Evolutionary conservation across 2,888 invertebrate species (phyloP).

Genomic region (Eupithecia centaureata): DNA sequence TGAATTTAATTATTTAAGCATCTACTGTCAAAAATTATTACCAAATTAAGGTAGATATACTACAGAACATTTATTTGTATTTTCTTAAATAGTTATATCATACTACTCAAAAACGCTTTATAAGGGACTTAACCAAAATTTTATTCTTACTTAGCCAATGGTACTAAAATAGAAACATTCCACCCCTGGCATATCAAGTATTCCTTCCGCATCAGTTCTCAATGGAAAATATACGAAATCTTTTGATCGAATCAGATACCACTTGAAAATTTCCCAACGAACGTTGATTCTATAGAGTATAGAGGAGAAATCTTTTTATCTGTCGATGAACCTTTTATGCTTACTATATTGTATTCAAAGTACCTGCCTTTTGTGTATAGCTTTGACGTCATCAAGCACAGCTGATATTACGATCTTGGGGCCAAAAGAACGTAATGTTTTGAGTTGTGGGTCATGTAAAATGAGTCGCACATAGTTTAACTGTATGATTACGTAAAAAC

Average conservation of each 20-base stretch:
- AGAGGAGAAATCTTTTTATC: conserved; percentile 32
- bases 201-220: conserved; percentile 53
- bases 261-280: conserved; percentile 44
- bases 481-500: too few relatives aligned
- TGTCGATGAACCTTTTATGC: neutral
- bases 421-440: too few relatives aligned
- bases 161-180: neutral
- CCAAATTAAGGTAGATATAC: too few relatives aligned
- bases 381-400: neutral
- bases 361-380: conserved; percentile 15
- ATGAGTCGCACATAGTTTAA: neutral
- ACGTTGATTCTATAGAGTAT: conserved; percentile 43
- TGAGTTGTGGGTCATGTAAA: neutral
- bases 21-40: too few relatives aligned
- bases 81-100: too few relatives aligned
- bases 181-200: conserved; percentile 30
- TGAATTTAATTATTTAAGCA: too few relatives aligned
- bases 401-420: neutral
- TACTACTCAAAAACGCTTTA: neutral
- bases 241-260: conserved; percentile 46
- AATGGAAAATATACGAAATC: conserved; percentile 46
- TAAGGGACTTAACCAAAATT: neutral
- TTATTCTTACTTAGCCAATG: neutral
- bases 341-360: neutral
- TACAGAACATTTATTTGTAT: too few relatives aligned